phyloP scores from a whole-genome alignment of 2,888 invertebrate genomes.

The Graphium colonna region DNA sequence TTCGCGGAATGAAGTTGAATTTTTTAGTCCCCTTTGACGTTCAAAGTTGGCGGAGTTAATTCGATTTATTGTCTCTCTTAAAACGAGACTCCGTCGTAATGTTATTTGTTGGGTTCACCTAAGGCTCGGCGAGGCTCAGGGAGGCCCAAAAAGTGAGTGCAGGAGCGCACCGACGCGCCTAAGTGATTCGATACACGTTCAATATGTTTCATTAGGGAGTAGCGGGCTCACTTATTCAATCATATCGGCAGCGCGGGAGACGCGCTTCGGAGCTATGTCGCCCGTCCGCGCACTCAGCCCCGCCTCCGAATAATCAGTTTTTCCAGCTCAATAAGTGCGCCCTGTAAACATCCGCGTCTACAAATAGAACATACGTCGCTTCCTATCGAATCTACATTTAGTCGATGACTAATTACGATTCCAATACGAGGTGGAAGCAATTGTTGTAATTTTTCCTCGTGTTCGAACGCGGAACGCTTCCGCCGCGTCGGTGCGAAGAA shows the following conservation, averaged over 20 bases:
- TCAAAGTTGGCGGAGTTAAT: slow-evolving; percentile 70
- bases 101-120: slow-evolving; percentile 73
- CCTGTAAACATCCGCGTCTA: slow-evolving; percentile 33
- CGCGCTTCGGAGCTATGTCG: slow-evolving; percentile 43
- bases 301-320: slow-evolving; percentile 70
- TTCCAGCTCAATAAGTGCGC: slow-evolving; percentile 50
- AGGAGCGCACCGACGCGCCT: slow-evolving; percentile 65
- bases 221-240: slow-evolving; percentile 74
- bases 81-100: slow-evolving; percentile 69
- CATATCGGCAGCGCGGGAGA: slow-evolving; percentile 60
- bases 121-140: slow-evolving; percentile 69
- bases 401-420: slow-evolving; percentile 26
- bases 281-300: slow-evolving; percentile 54
- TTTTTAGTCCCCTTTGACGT: slow-evolving; percentile 67
- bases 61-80: slow-evolving; percentile 76
- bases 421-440: slow-evolving; percentile 37
- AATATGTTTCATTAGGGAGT: slow-evolving; percentile 78
- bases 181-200: slow-evolving; percentile 79
- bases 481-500: slow-evolving; percentile 39
- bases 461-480: slow-evolving; percentile 45
- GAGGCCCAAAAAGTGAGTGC: slow-evolving; percentile 66
- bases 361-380: slow-evolving; percentile 12
- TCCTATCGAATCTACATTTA: no score
- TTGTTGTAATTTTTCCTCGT: slow-evolving; percentile 49
- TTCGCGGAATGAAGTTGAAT: slow-evolving; percentile 62